A percentile compares a stretch with the other conserved stretches of the same genome.
phyloP scores from a whole-genome alignment of 2,888 invertebrate species.

The Tachina grossa region DNA sequence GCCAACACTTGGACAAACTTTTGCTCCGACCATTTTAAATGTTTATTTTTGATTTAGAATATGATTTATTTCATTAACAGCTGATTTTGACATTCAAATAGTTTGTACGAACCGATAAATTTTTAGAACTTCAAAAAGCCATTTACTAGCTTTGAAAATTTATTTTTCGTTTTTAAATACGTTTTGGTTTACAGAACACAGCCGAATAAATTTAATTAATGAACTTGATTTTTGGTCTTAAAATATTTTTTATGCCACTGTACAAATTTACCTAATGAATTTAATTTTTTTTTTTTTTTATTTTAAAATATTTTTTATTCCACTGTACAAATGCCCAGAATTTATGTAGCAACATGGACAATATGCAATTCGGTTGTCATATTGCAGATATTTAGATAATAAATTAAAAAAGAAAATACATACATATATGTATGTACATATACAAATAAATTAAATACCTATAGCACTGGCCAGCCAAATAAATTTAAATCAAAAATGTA shows the following conservation, averaged over 20 bases:
- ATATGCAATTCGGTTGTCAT: conserved; percentile 38
- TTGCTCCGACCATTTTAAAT: too few relatives aligned
- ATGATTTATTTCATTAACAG: too few relatives aligned
- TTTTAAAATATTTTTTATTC: neutral
- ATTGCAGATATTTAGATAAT: conserved; percentile 62
- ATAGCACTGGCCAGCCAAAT: neutral
- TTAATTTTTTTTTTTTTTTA: neutral
- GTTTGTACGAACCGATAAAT: too few relatives aligned
- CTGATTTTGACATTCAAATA: too few relatives aligned
- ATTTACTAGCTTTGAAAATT: too few relatives aligned
- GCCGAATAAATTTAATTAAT: neutral
- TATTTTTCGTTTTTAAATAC: too few relatives aligned
- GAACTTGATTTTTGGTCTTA: neutral
- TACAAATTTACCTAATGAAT: neutral
- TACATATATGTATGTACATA: neutral
- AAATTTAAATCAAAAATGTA: conserved; percentile 5
- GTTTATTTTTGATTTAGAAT: too few relatives aligned
- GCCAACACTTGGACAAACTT: too few relatives aligned
- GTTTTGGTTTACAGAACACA: neutral
- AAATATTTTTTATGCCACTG: neutral
- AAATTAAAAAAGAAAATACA: conserved; percentile 15
- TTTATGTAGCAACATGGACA: neutral
- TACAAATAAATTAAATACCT: neutral
- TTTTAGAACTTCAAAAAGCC: too few relatives aligned
- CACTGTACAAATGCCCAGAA: neutral